Conservation (phyloP, 35 echinoderm and acorn worm genomes). For the Apostichopus parvimensis region DNA sequence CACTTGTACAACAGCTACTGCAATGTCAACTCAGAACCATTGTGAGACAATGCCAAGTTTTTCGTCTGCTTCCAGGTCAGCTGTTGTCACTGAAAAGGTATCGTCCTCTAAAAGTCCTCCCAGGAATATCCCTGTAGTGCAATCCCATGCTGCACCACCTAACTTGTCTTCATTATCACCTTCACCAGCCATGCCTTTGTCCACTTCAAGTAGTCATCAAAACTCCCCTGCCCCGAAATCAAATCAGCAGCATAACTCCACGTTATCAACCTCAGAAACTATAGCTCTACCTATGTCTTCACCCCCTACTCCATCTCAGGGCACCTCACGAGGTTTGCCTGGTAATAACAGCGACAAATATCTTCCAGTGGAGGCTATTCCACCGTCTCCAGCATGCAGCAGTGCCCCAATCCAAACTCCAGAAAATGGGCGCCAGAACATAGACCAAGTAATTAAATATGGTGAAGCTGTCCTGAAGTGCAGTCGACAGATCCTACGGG, state of each 20-base stretch:
- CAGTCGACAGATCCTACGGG: conserved; percentile 90
- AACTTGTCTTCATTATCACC: conserved; percentile 11
- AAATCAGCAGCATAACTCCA: neutral
- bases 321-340: neutral
- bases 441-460: conserved; percentile 92
- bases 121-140: neutral
- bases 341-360: conserved; percentile 91
- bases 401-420: conserved; percentile 25
- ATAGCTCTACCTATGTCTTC: neutral
- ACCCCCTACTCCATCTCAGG: conserved; percentile 3
- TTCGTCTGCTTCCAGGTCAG: neutral
- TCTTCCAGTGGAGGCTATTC: conserved; percentile 73
- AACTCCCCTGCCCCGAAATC: neutral
- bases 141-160: neutral
- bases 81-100: neutral
- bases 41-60: neutral
- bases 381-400: conserved; percentile 51
- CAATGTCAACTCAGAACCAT: conserved; percentile 10
- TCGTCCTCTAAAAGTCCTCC: conserved; percentile 3
- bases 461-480: conserved; percentile 82
- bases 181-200: neutral
- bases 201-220: neutral
- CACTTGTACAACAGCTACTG: neutral
- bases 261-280: neutral
- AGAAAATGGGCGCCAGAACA: conserved; percentile 29